phyloP scores from a whole-genome alignment of 2,797 vertebrate genomes.

The Clarias pachynema region DNA sequence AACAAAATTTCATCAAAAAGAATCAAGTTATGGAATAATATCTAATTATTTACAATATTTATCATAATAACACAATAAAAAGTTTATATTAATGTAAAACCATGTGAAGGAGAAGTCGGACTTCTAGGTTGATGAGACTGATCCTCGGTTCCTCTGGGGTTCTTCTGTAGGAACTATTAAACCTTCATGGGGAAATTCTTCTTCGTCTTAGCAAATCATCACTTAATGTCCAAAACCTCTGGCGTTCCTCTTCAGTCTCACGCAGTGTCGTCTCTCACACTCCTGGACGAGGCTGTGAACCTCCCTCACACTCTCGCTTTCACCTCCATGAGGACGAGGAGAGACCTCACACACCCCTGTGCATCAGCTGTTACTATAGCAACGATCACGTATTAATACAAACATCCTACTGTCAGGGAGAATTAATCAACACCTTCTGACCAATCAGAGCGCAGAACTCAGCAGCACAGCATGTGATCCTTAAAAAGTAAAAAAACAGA shows the following conservation, averaged over 20 bases:
- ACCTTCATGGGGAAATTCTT: not conserved
- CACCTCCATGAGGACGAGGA: too few species aligned
- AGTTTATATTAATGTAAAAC: not conserved
- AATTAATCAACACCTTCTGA: not conserved
- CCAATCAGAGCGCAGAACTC: not conserved
- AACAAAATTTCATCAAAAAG: not conserved
- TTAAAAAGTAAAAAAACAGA: not conserved
- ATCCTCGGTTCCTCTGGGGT: not conserved
- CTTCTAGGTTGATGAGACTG: not conserved
- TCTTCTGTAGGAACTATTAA: not conserved
- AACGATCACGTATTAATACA: not conserved
- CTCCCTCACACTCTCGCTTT: too few species aligned
- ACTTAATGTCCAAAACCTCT: too few species aligned
- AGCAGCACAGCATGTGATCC: not conserved
- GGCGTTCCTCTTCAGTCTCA: not conserved
- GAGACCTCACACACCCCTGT: not conserved
- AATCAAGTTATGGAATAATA: not conserved
- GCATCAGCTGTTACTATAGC: not conserved
- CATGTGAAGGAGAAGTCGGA: not conserved
- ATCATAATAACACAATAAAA: not conserved
- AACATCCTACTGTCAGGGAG: not conserved
- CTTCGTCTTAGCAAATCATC: too few species aligned
- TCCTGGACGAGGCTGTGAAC: too few species aligned
- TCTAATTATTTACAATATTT: not conserved
- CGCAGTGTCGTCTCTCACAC: too few species aligned